Evolutionary conservation across 2,888 invertebrate species (phyloP), one percentile per base, ranked within the genome.

Genomic region (Holacanthella duospinosa): DNA sequence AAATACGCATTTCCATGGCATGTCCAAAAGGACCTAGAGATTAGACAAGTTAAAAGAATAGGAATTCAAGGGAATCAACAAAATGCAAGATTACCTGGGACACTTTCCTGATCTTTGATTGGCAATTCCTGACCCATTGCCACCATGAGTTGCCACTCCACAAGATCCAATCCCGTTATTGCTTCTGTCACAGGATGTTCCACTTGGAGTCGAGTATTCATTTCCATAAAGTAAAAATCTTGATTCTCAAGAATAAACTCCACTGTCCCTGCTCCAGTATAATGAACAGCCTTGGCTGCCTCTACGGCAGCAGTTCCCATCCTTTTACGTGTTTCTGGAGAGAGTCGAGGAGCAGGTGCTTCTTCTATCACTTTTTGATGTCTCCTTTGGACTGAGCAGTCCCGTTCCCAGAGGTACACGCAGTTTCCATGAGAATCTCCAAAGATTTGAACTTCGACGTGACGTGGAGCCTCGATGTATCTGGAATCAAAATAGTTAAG

Each of bases 341-440:
- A 85, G 57, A 96, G 77, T 9, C 91, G 91, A 61, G 94, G 94
- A 89, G 68, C 71, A 25, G 97, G 97, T 1, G 96, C 96, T 81
- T 97, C 96, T 79, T 99, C 97, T 63, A 99, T 94, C 62, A 99
- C 89, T 79, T 99, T 99, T 78, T 99, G 99, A 81, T 99, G 99
- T 61, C 99, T 82, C 73, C 99, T 82, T 77, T 99, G 99, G n/a
- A 99, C 91, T n/a, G 94, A 94, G 77, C 99, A 99, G 78, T 99
- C 99, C 74, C 99, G 83, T 79, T 99, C 99, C 80, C 90, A 96
- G 62, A 99, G 80, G 79, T 99, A 91, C 1, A 99, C 95, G 59
- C 87, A 91, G 78, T 96, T 91, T 1, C 89, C 91, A 75, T 93
- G 85, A 74, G 84, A 84, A 76, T 97, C 96, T 0, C 90, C 95